Evolutionary conservation across 2,888 invertebrate species (phyloP), one percentile per base, ranked within the genome.

Genomic region (Zele albiditarsus): DNA sequence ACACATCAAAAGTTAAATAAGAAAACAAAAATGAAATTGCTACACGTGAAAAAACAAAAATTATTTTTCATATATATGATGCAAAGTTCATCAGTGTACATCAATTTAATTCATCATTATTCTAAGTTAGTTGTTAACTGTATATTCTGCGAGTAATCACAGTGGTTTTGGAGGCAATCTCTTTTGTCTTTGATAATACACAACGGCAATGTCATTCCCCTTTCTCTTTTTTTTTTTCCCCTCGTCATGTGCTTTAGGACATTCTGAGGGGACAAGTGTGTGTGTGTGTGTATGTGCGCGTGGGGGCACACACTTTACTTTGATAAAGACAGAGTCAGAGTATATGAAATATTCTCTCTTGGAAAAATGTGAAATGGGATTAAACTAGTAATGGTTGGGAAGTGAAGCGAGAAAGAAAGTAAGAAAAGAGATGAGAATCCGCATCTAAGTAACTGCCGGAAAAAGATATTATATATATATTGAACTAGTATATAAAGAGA

Each of bases 381-480:
- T 68, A 57, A 68, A 57, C 49, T 31, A 57, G 57, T 57, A 68
- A 68, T 68, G 68, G 68, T 31, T 57, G 20, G 38, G 38, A 67
- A 28, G 46, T 31, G 68, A 57, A 53, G 28, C 28, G 33, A 31
- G n/a, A 70, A 60, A 23, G 25, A 38, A 57, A 27, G 33, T 28
- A 65, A 71, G 33, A 72, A 65, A 20, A 62, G 46, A 31, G 27
- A 46, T 46, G 42, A 60, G 28, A 46, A 62, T 28, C 60, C 25
- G 28, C 38, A 25, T 63, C 62, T 76, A 77, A 78, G 78, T 77
- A 76, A 78, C 76, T 71, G 78, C 73, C 73, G 71, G 77, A 75
- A 57, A 46, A 75, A 74, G 73, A 78, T 74, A 76, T 76, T 76
- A 49, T 63, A 65, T 49, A 65, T 31, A 57, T 49, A 71, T 42